A percentile compares a stretch with the other conserved stretches of the same genome.
Evolutionary conservation across 2,888 invertebrate species (phyloP).

Genomic region (Metellina segmentata): DNA sequence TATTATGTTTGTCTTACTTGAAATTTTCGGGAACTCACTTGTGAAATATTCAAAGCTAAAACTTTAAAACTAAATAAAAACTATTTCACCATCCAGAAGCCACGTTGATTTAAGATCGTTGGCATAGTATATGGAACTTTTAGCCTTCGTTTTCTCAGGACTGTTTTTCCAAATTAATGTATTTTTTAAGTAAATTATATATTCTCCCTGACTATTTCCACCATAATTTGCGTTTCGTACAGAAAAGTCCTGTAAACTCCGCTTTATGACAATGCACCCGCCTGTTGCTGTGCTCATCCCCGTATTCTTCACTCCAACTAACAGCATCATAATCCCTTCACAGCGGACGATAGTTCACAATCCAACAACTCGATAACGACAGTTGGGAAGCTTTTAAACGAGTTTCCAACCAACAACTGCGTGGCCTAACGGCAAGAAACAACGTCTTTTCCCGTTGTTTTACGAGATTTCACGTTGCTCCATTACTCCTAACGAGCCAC

Average conservation of each 20-base stretch:
- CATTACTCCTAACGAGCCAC: conserved; percentile 30
- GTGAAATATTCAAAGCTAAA: no score
- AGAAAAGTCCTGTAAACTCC: neutral
- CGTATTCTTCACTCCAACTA: neutral
- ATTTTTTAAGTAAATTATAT: no score
- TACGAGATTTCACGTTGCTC: conserved; percentile 19
- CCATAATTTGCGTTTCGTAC: neutral
- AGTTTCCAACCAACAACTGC: neutral
- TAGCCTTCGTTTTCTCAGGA: no score
- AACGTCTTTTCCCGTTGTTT: neutral
- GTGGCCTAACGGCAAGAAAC: neutral
- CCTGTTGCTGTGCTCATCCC: neutral
- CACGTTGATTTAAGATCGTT: no score
- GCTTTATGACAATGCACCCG: neutral
- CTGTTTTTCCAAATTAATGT: no score
- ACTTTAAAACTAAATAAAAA: no score
- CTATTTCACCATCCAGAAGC: no score
- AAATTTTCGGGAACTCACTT: no score
- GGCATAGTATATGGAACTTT: no score
- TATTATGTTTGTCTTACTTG: no score
- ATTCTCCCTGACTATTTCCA: neutral
- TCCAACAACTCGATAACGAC: neutral
- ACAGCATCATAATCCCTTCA: neutral
- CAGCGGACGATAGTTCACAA: neutral
- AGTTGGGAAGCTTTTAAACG: neutral